Base-by-base conservation (phyloP, 2,888 invertebrate genomes). In the Microctonus brassicae region DNA sequence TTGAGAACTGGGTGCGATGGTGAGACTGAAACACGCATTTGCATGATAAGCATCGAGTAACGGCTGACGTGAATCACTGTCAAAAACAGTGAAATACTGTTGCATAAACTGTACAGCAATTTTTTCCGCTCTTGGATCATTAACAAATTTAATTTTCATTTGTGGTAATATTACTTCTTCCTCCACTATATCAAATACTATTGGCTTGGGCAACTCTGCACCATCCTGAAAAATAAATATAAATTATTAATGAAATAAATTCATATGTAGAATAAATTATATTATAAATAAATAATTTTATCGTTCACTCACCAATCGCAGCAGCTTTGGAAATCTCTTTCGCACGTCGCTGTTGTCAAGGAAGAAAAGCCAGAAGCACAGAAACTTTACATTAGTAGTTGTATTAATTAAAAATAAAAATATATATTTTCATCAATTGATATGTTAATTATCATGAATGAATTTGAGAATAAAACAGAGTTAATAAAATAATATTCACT, bases 31-130 rank as follows among this genome's bases (percentile, higher is more conserved):
- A 75, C 91, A 89, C 0, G 96, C 96, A 73, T 94, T 89, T 80
- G 97, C 96, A 82, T 97, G 95, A 84, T 98, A 98, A 0, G 97
- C 97, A 78, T 95, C 94, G 3, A 95, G 84, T 72, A 98, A 85
- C 0, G 93, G 90, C 78, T 95, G 93, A 0, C 97, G 90, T 76
- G 92, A 93, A 0, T 92, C 92, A 11, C 93, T 93, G 87, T 97
- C 97, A 84, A 93, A 97, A 69, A 97, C 92, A 0, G 90, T 90
- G 81, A 94, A 96, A 88, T 95, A 97, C 85, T 97, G 95, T 72
- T 96, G 94, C 55, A 97, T 88, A 87, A 97, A 97, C 80, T 93
- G 93, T 1, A 94, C 90, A 2, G 96, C 92, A 24, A 95, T 89
- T 73, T 90, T 90, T 80, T 93, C 92, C 0, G 93, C 93, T 7